Percentiles rank a stretch among this genome's conserved stretches.
These are phyloP conservation scores for Lathamus discolor DNA, from an alignment of 2,113 vertebrate genomes.

Conservation along the genomic window DNA sequence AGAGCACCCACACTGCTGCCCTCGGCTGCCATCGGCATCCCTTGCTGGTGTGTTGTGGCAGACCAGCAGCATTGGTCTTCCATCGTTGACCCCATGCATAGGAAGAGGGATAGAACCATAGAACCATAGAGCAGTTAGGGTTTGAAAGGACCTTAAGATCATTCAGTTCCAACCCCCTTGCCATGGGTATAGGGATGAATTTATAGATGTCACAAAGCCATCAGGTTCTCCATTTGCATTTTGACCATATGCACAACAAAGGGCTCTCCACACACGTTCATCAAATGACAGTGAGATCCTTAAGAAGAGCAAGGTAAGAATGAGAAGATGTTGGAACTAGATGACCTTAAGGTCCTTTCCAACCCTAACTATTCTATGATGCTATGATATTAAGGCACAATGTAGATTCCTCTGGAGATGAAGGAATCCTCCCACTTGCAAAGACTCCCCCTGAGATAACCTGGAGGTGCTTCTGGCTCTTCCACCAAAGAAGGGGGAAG, in stretches of 20 bases:
- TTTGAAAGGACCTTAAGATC: too few relatives aligned
- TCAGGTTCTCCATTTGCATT: background rate
- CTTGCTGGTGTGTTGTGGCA: background rate
- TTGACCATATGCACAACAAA: background rate
- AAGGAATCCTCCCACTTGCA: background rate
- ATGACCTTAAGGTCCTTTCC: background rate
- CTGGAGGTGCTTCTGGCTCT: fast-evolving
- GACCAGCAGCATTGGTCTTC: background rate
- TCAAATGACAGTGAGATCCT: background rate
- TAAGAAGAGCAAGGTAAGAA: background rate
- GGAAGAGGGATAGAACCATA: background rate
- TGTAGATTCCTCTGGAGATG: background rate
- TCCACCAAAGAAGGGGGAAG: background rate
- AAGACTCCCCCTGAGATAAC: background rate
- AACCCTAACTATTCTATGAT: background rate
- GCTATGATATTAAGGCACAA: background rate
- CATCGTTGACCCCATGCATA: background rate
- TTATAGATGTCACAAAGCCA: background rate
- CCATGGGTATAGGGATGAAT: background rate
- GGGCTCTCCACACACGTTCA: background rate
- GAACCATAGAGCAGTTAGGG: too few relatives aligned
- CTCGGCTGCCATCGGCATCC: background rate
- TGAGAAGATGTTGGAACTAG: background rate
- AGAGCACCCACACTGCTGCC: background rate
- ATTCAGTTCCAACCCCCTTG: too few relatives aligned